Conservation (phyloP, 1,140 invertebrate species). For the Papilio xuthus region DNA sequence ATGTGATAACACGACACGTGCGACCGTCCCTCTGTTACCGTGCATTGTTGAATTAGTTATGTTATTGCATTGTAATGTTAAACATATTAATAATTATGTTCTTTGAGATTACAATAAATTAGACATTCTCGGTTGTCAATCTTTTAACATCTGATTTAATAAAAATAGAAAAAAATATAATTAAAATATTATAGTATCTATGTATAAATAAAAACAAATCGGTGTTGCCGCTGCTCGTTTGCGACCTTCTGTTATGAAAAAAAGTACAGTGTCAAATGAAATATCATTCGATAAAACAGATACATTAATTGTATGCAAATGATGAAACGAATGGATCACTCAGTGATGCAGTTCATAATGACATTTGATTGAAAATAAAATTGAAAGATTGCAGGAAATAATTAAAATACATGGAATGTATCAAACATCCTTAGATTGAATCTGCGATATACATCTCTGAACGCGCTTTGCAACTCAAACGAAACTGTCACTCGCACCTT, state of each 20-base stretch:
- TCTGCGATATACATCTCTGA: background rate
- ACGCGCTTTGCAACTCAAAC: background rate
- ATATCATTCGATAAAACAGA: background rate
- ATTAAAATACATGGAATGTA: background rate
- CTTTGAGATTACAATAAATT: background rate
- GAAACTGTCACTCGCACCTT: background rate
- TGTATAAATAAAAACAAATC: background rate
- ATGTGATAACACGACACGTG: background rate
- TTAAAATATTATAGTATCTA: background rate
- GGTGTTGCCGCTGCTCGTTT: too few relatives aligned
- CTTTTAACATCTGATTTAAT: too few relatives aligned
- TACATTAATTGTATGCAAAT: background rate
- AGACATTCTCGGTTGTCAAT: background rate
- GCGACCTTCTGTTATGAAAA: too few relatives aligned
- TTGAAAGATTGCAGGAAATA: background rate
- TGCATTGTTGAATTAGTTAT: background rate
- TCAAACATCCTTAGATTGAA: background rate
- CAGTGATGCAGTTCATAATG: background rate
- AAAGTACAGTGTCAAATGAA: background rate
- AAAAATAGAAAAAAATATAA: background rate
- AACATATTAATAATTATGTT: background rate
- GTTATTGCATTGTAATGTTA: conserved; percentile 4
- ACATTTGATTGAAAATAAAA: background rate
- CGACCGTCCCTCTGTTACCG: background rate
- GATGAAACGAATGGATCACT: background rate